phyloP scores from a whole-genome alignment of 2,888 invertebrate species.

The Stenurella melanura region DNA sequence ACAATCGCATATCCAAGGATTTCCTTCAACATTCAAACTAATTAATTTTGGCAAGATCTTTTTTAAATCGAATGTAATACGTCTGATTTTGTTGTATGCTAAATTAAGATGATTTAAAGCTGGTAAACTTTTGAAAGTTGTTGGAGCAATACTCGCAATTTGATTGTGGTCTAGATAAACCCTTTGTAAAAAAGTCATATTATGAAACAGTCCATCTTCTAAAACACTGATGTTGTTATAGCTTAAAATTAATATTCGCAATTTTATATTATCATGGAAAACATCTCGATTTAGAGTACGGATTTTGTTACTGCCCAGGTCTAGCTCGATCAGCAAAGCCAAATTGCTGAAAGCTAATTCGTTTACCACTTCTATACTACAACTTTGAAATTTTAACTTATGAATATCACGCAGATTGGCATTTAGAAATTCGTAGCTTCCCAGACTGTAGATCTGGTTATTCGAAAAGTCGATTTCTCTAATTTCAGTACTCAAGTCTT shows the following conservation, averaged over 20 bases:
- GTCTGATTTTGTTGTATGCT: constrained; percentile 84
- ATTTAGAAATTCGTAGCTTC: constrained; percentile 80
- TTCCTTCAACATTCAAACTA: constrained; percentile 85
- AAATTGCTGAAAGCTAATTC: constrained; percentile 85
- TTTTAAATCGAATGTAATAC: constrained; percentile 79
- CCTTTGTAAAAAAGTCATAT: constrained; percentile 83
- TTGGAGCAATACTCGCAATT: constrained; percentile 81
- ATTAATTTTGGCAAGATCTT: constrained; percentile 80
- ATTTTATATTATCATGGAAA: constrained; percentile 82
- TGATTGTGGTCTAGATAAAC: constrained; percentile 87
- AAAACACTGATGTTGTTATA: constrained; percentile 84
- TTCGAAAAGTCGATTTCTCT: constrained; percentile 84
- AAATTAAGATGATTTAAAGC: constrained; percentile 82
- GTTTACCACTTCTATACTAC: constrained; percentile 83
- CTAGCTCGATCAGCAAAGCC: constrained; percentile 87
- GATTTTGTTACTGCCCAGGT: constrained; percentile 85
- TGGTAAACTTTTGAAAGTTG: constrained; percentile 75
- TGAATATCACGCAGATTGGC: constrained; percentile 87
- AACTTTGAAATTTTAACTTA: constrained; percentile 85
- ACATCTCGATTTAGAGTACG: constrained; percentile 80
- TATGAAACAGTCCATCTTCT: constrained; percentile 85
- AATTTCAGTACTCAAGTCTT: constrained; percentile 82
- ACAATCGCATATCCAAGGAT: constrained; percentile 94
- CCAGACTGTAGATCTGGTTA: constrained; percentile 81
- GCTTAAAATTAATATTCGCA: constrained; percentile 84